These are phyloP conservation scores for Argyrosomus regius DNA, from an alignment of 2,797 vertebrate genomes.

Conservation along the genomic window DNA sequence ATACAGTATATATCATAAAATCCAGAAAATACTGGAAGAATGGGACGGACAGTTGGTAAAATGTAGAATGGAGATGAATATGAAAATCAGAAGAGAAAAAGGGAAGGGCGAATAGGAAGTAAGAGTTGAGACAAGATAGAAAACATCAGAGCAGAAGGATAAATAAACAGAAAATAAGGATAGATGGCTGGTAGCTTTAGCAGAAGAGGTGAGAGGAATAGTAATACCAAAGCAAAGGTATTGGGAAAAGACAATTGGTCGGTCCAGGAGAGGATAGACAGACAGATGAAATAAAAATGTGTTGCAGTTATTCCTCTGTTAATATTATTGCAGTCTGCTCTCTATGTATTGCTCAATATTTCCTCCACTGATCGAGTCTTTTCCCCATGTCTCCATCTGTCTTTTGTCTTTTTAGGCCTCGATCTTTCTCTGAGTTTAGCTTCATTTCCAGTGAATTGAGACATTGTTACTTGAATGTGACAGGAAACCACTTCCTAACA, in stretches of 20 bases:
- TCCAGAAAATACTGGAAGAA: neutral
- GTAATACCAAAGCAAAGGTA: slow-evolving; percentile 21
- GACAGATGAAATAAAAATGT: neutral
- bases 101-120: neutral
- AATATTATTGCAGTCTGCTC: neutral
- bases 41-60: neutral
- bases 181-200: neutral
- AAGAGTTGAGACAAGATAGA: neutral
- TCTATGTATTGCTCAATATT: neutral
- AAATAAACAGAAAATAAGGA: slow-evolving; percentile 21
- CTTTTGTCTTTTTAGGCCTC: neutral
- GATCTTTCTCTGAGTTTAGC: neutral
- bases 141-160: neutral
- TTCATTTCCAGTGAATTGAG: neutral
- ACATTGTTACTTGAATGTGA: neutral
- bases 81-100: slow-evolving; percentile 20
- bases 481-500: neutral
- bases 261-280: neutral
- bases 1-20: neutral
- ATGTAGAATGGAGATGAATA: slow-evolving; percentile 19
- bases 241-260: slow-evolving; percentile 24
- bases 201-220: slow-evolving; percentile 55
- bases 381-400: neutral
- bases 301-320: neutral
- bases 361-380: neutral